Evolutionary conservation across 53 echinoderm and acorn worm genomes (phyloP), one percentile per base, ranked within the genome.

Genomic region (Actinopyga echinites): DNA sequence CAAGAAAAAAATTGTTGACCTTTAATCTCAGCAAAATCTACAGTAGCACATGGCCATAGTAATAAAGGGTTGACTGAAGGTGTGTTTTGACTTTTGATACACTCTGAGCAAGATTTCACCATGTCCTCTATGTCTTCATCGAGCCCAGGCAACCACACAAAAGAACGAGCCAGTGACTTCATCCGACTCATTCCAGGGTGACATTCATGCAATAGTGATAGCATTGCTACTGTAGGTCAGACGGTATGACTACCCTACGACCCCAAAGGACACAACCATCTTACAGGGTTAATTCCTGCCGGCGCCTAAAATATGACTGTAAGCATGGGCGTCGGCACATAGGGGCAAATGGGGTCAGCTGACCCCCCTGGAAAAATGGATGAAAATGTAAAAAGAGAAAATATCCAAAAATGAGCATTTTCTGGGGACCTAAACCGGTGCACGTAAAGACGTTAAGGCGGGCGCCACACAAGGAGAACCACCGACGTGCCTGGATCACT

Each of bases 191-290:
- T 40, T 6, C 74, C 74, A 5, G 58, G 21, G 28, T 74, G 74
- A 8, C 42, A 35, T 22, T 24, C 6, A 37, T 79, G 79, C 45
- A 79, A 42, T 79, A 56, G 28, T 9, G 56, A 25, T 25, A 54
- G 54, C 12, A 79, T 22, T 29, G 23, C 20, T 54, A 6, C 7
- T 28, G 28, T 17, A 79, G 57, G 24, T 57, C 28, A 19, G 33
- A 23, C 5, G 74, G 74, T 3, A 74, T 37, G 12, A 74, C 5
- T 2, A 74, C 74, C 22, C 74, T n/a, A 11, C 23, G 38, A 22
- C 74, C 74, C 74, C 74, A 74, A 37, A 74, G 33, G 6, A 43
- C 22, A 42, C 74, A 74, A 4, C 74, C 74, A 5, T 74, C 37
- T 19, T 37, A 5, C 4, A 37, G 37, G 37, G 4, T 37, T 7